phyloP scores from a whole-genome alignment of 2,797 vertebrate species.

The Anguilla anguilla region DNA sequence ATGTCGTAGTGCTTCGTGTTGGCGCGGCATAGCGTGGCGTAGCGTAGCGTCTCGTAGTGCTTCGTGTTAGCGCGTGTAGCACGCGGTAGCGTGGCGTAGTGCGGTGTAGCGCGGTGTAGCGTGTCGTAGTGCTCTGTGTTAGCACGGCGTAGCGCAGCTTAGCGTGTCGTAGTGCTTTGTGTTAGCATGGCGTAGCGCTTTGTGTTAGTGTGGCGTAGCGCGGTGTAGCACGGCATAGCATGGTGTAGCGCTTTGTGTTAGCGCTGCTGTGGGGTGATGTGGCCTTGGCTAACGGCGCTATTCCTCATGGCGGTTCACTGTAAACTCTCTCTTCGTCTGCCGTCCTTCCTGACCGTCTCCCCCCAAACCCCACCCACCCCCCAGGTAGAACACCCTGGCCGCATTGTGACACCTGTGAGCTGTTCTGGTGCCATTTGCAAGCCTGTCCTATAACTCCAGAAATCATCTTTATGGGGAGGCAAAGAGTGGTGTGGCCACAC shows the following conservation, averaged over 20 bases:
- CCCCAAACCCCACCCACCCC: too few relatives aligned
- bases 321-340: background rate
- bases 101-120: too few relatives aligned
- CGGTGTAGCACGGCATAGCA: too few relatives aligned
- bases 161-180: too few relatives aligned
- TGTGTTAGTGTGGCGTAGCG: background rate
- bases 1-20: too few relatives aligned
- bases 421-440: background rate
- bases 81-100: too few relatives aligned
- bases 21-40: too few relatives aligned
- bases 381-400: background rate
- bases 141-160: too few relatives aligned
- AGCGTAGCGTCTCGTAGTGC: too few relatives aligned
- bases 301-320: background rate
- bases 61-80: too few relatives aligned
- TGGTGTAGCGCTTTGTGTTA: background rate
- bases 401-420: background rate
- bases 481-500: background rate
- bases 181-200: background rate
- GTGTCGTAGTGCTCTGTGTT: too few relatives aligned
- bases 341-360: background rate
- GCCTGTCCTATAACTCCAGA: background rate
- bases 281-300: background rate
- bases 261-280: background rate
- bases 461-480: slow-evolving; percentile 8